Percentiles rank a stretch among this genome's conserved stretches.
Conservation (phyloP, 2,888 invertebrate genomes). For the Bugula neritina region DNA sequence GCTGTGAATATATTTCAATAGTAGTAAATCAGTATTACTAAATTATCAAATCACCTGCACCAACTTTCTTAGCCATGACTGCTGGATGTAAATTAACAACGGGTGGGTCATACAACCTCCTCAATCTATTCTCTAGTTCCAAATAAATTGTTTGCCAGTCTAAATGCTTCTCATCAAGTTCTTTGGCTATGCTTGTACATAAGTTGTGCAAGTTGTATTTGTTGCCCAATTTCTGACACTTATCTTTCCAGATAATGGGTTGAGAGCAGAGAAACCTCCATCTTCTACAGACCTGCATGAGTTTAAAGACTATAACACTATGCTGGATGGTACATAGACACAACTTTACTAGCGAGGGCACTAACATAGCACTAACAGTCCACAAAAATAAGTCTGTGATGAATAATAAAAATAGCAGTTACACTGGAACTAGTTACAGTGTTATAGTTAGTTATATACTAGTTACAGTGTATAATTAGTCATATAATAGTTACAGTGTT, state of each 20-base stretch:
- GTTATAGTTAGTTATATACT: no score
- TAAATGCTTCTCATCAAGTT: not conserved
- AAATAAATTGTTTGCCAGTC: slow-evolving; percentile 4
- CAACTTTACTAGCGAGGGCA: no score
- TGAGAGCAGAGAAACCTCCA: slow-evolving; percentile 11
- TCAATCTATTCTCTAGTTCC: not conserved
- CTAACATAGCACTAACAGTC: no score
- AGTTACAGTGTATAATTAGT: no score
- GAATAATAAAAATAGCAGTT: no score
- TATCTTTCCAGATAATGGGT: not conserved
- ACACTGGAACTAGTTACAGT: no score
- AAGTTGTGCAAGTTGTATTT: not conserved
- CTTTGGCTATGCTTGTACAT: not conserved
- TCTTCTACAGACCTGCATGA: not conserved
- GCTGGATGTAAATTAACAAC: not conserved
- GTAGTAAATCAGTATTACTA: no score
- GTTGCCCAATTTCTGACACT: not conserved
- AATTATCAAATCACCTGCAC: no score
- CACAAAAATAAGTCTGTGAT: no score
- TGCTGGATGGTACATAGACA: no score
- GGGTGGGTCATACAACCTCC: not conserved
- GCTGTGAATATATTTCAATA: no score
- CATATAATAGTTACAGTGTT: no score
- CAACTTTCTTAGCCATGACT: not conserved
- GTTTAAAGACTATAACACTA: not conserved